phyloP scores from a whole-genome alignment of 1,140 invertebrate species.

The Drosophila pallidifrons region DNA sequence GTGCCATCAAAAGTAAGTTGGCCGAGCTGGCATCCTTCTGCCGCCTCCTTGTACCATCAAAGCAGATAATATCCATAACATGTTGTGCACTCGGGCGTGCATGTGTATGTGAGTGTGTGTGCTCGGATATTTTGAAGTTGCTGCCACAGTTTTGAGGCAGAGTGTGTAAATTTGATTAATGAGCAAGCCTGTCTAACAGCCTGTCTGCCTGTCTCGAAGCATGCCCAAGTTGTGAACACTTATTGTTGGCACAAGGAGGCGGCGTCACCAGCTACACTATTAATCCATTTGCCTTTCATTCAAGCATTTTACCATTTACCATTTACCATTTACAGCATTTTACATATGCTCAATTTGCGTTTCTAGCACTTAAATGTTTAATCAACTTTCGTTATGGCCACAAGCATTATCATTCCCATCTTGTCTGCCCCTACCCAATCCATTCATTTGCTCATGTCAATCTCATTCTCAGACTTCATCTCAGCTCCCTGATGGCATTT shows the following conservation, averaged over 20 bases:
- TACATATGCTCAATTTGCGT: slow-evolving; percentile 52
- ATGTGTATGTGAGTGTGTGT: slow-evolving; percentile 27
- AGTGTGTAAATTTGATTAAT: slow-evolving; percentile 80
- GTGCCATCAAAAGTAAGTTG: slow-evolving; percentile 50
- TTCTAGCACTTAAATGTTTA: slow-evolving; percentile 30
- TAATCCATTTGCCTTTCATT: slow-evolving; percentile 51
- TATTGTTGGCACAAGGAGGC: slow-evolving; percentile 5
- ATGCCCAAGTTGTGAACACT: not conserved
- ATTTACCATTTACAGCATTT: slow-evolving; percentile 49
- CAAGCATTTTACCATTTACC: slow-evolving; percentile 40
- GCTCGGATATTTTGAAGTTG: slow-evolving; percentile 53
- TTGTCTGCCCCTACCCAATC: not conserved
- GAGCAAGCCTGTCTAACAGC: slow-evolving; percentile 38
- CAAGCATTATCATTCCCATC: slow-evolving; percentile 7
- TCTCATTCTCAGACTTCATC: not conserved
- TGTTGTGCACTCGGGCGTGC: slow-evolving; percentile 5
- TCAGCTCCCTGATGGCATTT: not conserved
- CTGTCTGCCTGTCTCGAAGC: slow-evolving; percentile 12
- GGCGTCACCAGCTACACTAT: slow-evolving; percentile 49
- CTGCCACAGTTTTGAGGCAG: slow-evolving; percentile 61
- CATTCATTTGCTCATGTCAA: not conserved
- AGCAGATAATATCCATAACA: slow-evolving; percentile 35
- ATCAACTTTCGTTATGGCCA: slow-evolving; percentile 32
- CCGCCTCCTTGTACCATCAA: not conserved
- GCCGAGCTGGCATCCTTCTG: slow-evolving; percentile 8